Base-by-base conservation (phyloP, 1,140 invertebrate species). In the Drosophila kikkawai region DNA sequence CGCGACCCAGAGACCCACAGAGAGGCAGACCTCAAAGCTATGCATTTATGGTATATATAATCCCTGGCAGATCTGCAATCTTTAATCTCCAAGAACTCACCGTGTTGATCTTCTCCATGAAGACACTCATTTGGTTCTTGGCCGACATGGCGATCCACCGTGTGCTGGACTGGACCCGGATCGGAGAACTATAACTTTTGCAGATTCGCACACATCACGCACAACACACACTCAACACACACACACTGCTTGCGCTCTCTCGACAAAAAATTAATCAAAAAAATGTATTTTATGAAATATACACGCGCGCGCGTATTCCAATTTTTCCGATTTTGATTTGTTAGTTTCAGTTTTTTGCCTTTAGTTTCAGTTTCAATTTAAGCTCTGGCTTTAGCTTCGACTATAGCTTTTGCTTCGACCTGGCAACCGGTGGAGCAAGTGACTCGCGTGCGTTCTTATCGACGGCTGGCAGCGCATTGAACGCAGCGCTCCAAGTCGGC, bases 91-190 rank as follows among this genome's bases (percentile, higher is more conserved):
- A 32, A n/a, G 0, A 50, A 91, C 92, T 93, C 78, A 93, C 92
- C 92, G 92, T 91, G 78, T 93, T 93, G 29, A 93, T 78, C 87
- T 93, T 93, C 78, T 93, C 92, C 92, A 93, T 93, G 71, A 93
- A 80, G 66, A 91, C 90, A 53, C 76, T 92, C 71, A 93, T 93
- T 82, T 93, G 92, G 79, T 92, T 93, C 80, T 91, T 93, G n/a
- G 85, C 58, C 41, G 88, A 82, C 92, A 93, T 93, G 69, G 29
- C 42, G 39, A 60, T 22, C 29, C 39, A 4, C 32, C 32, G n/a
- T 36, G 32, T 8, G 3, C 53, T 29, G 0, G n/a, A 22, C 17
- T 51, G 44, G 32, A 64, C 15, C 39, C 29, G 37, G 12, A 70
- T 66, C 29, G 32, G 7, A 41, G 45, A 68, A 70, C 67, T 68